Evolutionary conservation across 1,140 invertebrate species (phyloP).

Genomic region (Diachasma alloeum): DNA sequence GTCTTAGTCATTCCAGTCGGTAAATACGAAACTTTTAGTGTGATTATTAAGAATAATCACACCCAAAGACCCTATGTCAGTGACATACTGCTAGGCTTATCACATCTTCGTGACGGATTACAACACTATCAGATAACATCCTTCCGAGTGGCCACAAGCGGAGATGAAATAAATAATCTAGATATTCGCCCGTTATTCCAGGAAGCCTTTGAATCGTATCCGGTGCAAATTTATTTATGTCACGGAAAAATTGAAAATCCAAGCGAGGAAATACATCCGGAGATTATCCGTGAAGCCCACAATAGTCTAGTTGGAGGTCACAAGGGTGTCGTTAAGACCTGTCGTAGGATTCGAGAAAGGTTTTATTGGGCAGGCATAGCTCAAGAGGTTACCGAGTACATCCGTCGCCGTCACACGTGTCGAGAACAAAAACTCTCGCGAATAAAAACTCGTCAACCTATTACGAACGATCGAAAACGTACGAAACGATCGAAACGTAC

Average conservation of each 20-base stretch:
- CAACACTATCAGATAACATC: background rate
- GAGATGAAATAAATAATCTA: background rate
- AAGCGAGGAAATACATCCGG: background rate
- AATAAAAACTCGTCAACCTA: too few relatives aligned
- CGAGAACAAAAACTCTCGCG: too few relatives aligned
- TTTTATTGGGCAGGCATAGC: too few relatives aligned
- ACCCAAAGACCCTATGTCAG: too few relatives aligned
- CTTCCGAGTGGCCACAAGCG: background rate
- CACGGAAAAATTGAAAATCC: constrained; percentile 1
- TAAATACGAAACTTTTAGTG: background rate
- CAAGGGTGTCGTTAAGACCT: too few relatives aligned
- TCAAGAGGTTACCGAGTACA: too few relatives aligned
- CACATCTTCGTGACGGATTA: background rate
- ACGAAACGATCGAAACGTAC: too few relatives aligned
- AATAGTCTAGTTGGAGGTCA: too few relatives aligned
- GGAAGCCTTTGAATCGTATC: background rate
- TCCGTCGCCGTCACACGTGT: too few relatives aligned
- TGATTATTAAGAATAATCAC: background rate
- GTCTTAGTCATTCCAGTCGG: background rate
- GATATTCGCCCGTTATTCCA: background rate
- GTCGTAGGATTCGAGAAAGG: too few relatives aligned
- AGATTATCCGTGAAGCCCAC: constrained; percentile 19
- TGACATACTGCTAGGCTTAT: background rate
- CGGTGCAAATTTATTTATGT: background rate
- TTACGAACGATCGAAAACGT: too few relatives aligned